Conservation (phyloP, 2,113 vertebrate genomes). For the Struthidea cinerea region DNA sequence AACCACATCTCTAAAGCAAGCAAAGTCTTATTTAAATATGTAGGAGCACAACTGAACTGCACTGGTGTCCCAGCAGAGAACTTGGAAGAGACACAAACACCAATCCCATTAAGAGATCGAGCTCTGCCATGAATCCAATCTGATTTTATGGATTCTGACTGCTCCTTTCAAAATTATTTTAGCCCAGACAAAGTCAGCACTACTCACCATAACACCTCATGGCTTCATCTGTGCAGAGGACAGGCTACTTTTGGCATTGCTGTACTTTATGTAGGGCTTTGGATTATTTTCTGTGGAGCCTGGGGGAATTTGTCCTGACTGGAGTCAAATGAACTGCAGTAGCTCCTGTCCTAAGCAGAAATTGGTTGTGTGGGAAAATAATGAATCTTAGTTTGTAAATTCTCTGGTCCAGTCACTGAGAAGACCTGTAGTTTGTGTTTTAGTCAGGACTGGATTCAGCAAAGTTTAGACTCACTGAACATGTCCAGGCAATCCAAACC, state of each 20-base stretch:
- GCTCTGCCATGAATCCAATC: not conserved
- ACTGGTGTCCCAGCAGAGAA: not conserved
- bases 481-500: not conserved
- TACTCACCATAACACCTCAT: not conserved
- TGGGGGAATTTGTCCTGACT: not conserved
- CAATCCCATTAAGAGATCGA: not conserved
- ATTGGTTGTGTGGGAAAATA: not conserved
- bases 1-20: not conserved
- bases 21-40: not conserved
- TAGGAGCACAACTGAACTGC: not conserved
- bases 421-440: not conserved
- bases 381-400: not conserved
- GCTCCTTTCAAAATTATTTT: not conserved
- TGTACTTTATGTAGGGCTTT: not conserved
- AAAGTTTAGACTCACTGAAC: not conserved
- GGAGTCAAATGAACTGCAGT: not conserved
- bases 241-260: not conserved
- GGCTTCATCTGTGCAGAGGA: not conserved
- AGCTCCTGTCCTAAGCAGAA: not conserved
- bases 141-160: not conserved
- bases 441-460: not conserved
- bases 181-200: not conserved
- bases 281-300: not conserved
- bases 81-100: not conserved
- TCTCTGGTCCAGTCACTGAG: not conserved